Conservation (phyloP, 2,113 vertebrate genomes). For the Chloebia gouldiae region DNA sequence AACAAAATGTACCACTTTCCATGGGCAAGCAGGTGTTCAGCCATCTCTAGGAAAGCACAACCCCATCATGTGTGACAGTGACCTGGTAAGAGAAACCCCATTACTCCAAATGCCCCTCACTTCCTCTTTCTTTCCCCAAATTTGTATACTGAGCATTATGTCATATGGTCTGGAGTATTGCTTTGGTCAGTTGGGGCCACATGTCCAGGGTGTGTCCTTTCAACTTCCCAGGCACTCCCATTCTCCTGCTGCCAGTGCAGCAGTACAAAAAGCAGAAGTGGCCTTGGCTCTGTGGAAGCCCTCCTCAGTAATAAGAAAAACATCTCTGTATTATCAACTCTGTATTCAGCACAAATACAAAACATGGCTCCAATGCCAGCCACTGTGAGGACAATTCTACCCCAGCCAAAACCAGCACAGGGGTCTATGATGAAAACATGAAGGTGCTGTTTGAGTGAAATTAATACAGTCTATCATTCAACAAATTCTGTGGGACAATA, state of each 20-base stretch:
- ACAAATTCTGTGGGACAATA: neutral
- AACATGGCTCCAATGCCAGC: neutral
- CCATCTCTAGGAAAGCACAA: rapidly evolving
- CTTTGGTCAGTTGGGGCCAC: neutral
- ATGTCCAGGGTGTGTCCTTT: neutral
- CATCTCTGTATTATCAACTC: neutral
- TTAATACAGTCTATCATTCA: neutral
- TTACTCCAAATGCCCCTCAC: neutral
- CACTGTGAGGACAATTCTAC: neutral
- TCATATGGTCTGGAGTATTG: neutral
- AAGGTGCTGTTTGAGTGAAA: neutral
- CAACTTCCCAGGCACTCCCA: neutral
- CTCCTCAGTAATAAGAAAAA: neutral
- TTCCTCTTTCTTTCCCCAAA: neutral
- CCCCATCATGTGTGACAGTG: rapidly evolving
- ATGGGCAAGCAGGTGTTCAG: neutral
- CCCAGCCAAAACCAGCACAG: neutral
- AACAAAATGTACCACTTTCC: neutral
- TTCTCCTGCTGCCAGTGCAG: neutral
- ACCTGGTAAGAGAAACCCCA: neutral
- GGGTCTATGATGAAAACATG: neutral
- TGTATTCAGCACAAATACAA: neutral
- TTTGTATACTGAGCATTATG: neutral
- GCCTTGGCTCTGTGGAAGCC: neutral
- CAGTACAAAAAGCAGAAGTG: neutral